Conservation (phyloP, 2,797 vertebrate species). For the Aplochiton taeniatus region DNA sequence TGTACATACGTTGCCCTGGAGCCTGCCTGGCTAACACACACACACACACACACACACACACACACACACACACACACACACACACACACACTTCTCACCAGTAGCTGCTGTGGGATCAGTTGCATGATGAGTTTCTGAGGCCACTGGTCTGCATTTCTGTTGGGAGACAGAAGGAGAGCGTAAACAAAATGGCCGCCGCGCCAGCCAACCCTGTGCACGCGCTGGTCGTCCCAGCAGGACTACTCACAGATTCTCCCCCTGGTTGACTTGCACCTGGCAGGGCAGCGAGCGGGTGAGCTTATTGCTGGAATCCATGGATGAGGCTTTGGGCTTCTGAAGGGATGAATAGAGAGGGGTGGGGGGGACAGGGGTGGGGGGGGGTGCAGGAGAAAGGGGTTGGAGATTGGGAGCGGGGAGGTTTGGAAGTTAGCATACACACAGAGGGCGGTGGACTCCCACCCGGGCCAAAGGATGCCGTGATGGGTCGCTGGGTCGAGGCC, state of each 20-base stretch:
- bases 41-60: no score
- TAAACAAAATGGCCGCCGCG: background rate
- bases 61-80: background rate
- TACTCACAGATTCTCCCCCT: slow-evolving; percentile 92
- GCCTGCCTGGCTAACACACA: background rate
- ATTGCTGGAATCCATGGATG: slow-evolving; percentile 84
- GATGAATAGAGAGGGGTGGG: slow-evolving; percentile 32
- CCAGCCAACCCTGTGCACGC: background rate
- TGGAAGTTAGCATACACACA: slow-evolving; percentile 31
- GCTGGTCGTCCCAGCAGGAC: background rate
- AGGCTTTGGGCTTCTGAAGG: slow-evolving; percentile 87
- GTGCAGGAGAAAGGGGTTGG: slow-evolving; percentile 14
- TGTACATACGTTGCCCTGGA: no score
- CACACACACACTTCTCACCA: slow-evolving; percentile 69
- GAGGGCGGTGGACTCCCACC: slow-evolving; percentile 1
- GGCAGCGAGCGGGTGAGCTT: slow-evolving; percentile 90
- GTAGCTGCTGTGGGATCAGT: slow-evolving; percentile 89
- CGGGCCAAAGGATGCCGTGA: background rate
- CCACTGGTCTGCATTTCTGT: slow-evolving; percentile 93
- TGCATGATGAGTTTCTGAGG: slow-evolving; percentile 96
- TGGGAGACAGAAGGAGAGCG: background rate
- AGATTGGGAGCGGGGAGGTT: slow-evolving; percentile 1
- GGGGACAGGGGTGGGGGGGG: slow-evolving; percentile 1
- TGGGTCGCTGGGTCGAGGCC: background rate
- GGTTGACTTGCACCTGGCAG: slow-evolving; percentile 92